A percentile compares a stretch with the other conserved stretches of the same genome.
Evolutionary conservation across 2,113 vertebrate genomes (phyloP).

Genomic region (Oenanthe melanoleuca): DNA sequence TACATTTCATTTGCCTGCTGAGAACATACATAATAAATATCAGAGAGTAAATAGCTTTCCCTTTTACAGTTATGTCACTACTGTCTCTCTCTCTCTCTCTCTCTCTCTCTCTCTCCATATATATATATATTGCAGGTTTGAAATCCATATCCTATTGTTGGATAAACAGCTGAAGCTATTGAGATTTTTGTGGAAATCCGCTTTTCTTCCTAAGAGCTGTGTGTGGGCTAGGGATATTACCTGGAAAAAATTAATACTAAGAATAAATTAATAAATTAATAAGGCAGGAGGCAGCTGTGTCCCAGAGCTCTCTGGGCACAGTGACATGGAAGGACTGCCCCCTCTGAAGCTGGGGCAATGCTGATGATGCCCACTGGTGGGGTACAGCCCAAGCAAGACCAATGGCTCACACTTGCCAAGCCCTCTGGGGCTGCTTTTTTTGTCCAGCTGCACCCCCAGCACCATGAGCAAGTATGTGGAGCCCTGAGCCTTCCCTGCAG

Average conservation of each 20-base stretch:
- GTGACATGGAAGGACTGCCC: rapidly evolving
- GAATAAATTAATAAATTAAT: neutral
- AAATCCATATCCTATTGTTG: neutral
- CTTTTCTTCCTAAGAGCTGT: neutral
- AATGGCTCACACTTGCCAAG: neutral
- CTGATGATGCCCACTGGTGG: neutral
- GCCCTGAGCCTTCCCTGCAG: rapidly evolving
- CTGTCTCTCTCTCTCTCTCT: neutral
- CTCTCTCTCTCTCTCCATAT: too few relatives aligned
- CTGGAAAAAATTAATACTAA: neutral
- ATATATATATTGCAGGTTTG: neutral
- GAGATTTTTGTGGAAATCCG: neutral
- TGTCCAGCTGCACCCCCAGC: neutral
- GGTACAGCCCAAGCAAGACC: neutral
- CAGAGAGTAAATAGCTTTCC: slow-evolving; percentile 10
- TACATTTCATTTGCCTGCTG: neutral
- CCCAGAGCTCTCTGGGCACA: rapidly evolving
- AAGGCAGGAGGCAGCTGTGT: rapidly evolving
- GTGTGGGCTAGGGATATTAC: neutral
- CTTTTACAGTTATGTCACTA: slow-evolving; percentile 8
- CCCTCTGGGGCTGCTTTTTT: neutral
- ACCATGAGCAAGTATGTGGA: neutral
- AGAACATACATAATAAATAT: slow-evolving; percentile 29
- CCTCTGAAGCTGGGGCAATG: neutral
- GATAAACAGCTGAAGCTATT: neutral